Conservation (phyloP, 2,888 invertebrate species). For the Dione juno region DNA sequence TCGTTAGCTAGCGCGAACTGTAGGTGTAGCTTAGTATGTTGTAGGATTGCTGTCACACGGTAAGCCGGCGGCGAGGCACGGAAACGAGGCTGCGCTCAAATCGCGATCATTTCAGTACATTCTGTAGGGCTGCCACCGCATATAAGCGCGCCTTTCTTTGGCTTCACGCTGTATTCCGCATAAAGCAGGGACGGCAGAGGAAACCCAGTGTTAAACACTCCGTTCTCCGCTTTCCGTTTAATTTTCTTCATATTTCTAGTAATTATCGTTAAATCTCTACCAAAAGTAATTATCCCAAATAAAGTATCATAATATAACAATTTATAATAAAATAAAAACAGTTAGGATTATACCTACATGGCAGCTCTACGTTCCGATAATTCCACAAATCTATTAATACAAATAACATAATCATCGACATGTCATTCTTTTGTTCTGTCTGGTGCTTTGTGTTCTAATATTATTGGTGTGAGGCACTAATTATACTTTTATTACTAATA, state of each 20-base stretch:
- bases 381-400: constrained; percentile 49
- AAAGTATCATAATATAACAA: background rate
- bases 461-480: background rate
- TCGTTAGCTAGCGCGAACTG: constrained; percentile 69
- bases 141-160: background rate
- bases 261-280: too few species aligned
- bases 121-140: constrained; percentile 19
- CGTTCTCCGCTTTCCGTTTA: background rate
- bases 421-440: constrained; percentile 58
- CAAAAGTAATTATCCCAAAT: too few species aligned
- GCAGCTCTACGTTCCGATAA: constrained; percentile 24
- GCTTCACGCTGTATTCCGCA: too few species aligned
- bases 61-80: constrained; percentile 71
- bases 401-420: constrained; percentile 72
- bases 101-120: constrained; percentile 53
- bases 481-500: background rate
- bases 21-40: constrained; percentile 52
- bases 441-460: constrained; percentile 12
- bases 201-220: too few species aligned
- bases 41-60: constrained; percentile 59
- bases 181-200: background rate
- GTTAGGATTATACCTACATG: background rate
- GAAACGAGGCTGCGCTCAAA: constrained; percentile 60
- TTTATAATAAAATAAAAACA: background rate
- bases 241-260: too few species aligned